Base-by-base conservation (phyloP, 2,797 vertebrate species). In the Lepilemur ruficaudatus region DNA sequence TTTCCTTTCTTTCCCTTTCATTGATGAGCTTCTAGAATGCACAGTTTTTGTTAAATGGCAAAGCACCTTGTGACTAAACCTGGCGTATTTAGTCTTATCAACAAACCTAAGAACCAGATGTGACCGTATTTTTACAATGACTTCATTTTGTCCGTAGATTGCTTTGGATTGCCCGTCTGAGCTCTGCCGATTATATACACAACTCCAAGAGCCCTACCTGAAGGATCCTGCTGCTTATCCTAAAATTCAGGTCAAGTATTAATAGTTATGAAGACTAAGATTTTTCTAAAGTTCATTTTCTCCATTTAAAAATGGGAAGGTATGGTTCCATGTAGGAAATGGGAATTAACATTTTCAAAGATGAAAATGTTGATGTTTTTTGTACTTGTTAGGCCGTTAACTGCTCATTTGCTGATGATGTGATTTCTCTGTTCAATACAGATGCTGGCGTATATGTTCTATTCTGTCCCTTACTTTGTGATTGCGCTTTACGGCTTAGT, bases 391-490 rank as follows among this genome's bases (percentile, higher is more conserved):
- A 43, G 78, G 83, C 23, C 35, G 2, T 52, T 38, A n/a, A 63
- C 79, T 22, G 15, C 50, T 46, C 18, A 65, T 52, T 78, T 92
- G 72, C 52, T 75, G 63, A 85, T 5, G 43, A 15, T 57, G 28
- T 50, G 28, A 1, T 14, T 89, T 96, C 89, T 96, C 88, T 97
- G 81, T 96, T 93, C 41, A 28, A 65, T 69, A 85, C 98, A 99
- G 99, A 99, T 99, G 99, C 98, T 99, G 98, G 99, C 98, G 5
- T 99, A 99, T 97, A 99, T 99, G 99, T 98, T 99, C 97, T 99
- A 99, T 98, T 99, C 99, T 0, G 99, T 99, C 80, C 99, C 99
- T 0, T 99, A 99, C 98, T 99, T 99, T 70, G 96, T 99, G 91
- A 96, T 99, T 41, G 98, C 99, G 46, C 97, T 99, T 0, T 99